phyloP scores from a whole-genome alignment of 2,797 vertebrate genomes.

The Alauda arvensis region DNA sequence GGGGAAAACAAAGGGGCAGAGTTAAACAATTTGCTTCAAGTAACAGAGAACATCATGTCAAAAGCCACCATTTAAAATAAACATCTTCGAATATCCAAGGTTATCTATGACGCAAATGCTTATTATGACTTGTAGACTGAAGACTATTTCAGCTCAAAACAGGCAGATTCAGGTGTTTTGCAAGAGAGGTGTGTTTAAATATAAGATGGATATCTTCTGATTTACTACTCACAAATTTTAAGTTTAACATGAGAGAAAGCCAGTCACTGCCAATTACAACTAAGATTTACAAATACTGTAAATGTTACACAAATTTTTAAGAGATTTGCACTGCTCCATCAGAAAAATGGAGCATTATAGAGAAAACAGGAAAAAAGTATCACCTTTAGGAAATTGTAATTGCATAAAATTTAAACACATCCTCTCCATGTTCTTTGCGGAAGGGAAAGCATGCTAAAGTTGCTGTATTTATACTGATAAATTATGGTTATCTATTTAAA shows the following conservation, averaged over 20 bases:
- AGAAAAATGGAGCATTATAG: not conserved
- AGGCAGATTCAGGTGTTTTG: not conserved
- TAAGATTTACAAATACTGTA: not conserved
- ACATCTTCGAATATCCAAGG: not conserved
- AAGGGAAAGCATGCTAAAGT: not conserved
- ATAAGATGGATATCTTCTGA: not conserved
- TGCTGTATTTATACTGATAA: not conserved
- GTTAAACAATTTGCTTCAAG: not conserved
- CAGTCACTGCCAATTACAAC: not conserved
- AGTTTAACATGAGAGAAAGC: not conserved
- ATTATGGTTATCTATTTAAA: not conserved
- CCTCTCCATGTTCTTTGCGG: not conserved
- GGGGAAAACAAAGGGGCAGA: not conserved
- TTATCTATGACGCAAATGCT: not conserved
- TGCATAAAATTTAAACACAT: not conserved
- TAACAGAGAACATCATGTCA: not conserved
- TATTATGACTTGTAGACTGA: not conserved
- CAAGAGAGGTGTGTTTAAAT: not conserved
- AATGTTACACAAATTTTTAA: not conserved
- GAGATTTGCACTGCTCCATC: rapidly evolving
- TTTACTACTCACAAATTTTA: not conserved
- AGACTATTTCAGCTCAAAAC: not conserved
- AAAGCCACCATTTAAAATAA: not conserved
- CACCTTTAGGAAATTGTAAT: not conserved
- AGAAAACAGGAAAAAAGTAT: not conserved